Evolutionary conservation across 1,140 invertebrate species (phyloP).

Genomic region (Pogonomyrmex californicus): DNA sequence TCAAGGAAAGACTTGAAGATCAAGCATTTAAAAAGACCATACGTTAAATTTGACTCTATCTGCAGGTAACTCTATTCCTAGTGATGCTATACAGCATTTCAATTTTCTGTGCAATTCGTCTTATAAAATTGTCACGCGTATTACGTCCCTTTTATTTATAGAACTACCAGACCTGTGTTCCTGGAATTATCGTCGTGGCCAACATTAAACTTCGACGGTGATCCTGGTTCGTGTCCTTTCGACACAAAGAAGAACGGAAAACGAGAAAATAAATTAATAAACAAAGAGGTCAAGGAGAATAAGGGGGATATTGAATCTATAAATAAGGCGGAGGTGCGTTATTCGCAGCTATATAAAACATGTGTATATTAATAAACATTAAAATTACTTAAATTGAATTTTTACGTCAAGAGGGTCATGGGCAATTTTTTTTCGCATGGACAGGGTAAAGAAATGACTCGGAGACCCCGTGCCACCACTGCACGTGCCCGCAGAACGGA

Average conservation of each 20-base stretch:
- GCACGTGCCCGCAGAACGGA: slow-evolving; percentile 86
- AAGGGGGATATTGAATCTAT: slow-evolving; percentile 73
- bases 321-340: slow-evolving; percentile 79
- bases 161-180: slow-evolving; percentile 85
- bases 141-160: slow-evolving; percentile 68
- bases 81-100: background rate
- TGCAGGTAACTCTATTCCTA: slow-evolving; percentile 80
- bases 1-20: slow-evolving; percentile 82
- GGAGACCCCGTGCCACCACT: slow-evolving; percentile 89
- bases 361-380: background rate
- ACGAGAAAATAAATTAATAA: slow-evolving; percentile 66
- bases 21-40: slow-evolving; percentile 84
- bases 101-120: background rate
- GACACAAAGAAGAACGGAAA: slow-evolving; percentile 75
- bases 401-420: background rate
- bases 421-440: slow-evolving; percentile 35
- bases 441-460: slow-evolving; percentile 88
- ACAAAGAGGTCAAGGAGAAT: slow-evolving; percentile 83
- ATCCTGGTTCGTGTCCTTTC: slow-evolving; percentile 84
- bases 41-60: slow-evolving; percentile 87
- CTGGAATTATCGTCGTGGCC: slow-evolving; percentile 86
- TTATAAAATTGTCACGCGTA: background rate
- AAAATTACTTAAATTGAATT: slow-evolving; percentile 14
- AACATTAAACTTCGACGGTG: slow-evolving; percentile 84
- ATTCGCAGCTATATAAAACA: slow-evolving; percentile 2